These are phyloP conservation scores for Setophaga petechia DNA, from an alignment of 2,113 vertebrate genomes.

Conservation along the genomic window DNA sequence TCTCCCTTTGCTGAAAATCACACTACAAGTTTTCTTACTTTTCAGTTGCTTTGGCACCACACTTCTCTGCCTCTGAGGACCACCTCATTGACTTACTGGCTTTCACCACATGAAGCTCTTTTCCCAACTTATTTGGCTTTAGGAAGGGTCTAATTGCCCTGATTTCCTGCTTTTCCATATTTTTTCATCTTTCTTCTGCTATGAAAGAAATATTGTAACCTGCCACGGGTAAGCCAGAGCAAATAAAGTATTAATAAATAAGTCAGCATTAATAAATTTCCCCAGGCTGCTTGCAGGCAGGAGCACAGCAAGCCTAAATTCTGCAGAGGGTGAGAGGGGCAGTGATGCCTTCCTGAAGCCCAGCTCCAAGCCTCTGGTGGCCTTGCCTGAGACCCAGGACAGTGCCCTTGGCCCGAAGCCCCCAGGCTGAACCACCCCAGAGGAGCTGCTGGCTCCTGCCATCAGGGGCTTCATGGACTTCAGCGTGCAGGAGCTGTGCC, in stretches of 20 bases:
- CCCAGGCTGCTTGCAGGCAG: background rate
- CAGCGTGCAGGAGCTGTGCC: fast-evolving
- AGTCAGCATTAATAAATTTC: background rate
- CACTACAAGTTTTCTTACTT: background rate
- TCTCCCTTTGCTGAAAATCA: background rate
- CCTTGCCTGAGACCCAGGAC: background rate
- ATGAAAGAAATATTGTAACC: background rate
- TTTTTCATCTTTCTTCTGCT: background rate
- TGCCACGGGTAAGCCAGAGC: background rate
- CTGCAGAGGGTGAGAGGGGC: background rate
- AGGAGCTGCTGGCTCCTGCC: background rate
- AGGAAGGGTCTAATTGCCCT: background rate
- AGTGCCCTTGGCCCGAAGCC: fast-evolving
- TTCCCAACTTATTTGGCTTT: background rate
- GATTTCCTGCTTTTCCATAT: background rate
- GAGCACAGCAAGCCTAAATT: fast-evolving
- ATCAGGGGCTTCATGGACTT: fast-evolving
- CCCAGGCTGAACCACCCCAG: background rate
- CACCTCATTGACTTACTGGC: background rate
- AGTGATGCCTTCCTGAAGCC: background rate
- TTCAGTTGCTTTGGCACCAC: background rate
- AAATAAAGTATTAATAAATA: background rate
- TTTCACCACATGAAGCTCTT: background rate
- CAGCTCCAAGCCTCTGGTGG: background rate
- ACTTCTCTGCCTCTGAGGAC: background rate